phyloP scores from a whole-genome alignment of 1,140 invertebrate genomes.

The Bathynomus jamesi region DNA sequence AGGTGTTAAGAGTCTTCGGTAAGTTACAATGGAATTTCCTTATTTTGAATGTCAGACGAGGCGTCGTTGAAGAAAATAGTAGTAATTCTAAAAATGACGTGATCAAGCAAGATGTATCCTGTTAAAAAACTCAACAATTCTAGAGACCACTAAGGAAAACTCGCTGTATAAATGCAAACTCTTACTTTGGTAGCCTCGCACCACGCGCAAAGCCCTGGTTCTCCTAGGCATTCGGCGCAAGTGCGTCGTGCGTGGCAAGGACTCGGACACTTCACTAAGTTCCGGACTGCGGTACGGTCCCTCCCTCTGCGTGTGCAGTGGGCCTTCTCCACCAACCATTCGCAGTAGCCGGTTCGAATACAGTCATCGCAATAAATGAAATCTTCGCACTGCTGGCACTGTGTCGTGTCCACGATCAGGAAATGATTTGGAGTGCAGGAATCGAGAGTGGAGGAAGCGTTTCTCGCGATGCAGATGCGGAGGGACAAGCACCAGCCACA shows the following conservation, averaged over 20 bases:
- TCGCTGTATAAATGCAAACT: too few relatives aligned
- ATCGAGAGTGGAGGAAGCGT: conserved; percentile 4
- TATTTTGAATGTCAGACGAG: too few relatives aligned
- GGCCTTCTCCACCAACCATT: conserved; percentile 77
- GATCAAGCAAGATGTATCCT: too few relatives aligned
- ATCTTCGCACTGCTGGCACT: conserved; percentile 78
- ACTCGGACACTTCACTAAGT: conserved; percentile 57
- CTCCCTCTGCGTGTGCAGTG: conserved; percentile 70
- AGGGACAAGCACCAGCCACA: conserved; percentile 77
- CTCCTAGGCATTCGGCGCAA: conserved; percentile 73
- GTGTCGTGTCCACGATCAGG: conserved; percentile 64
- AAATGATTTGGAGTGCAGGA: conserved; percentile 53
- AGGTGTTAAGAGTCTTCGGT: too few relatives aligned
- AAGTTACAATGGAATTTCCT: too few relatives aligned
- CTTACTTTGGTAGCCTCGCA: conserved; percentile 68
- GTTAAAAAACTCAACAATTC: too few relatives aligned
- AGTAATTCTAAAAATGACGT: too few relatives aligned
- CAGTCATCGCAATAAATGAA: conserved; percentile 76
- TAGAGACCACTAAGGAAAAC: too few relatives aligned
- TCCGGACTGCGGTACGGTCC: conserved; percentile 53
- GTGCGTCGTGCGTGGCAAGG: conserved; percentile 64
- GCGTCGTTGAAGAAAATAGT: too few relatives aligned
- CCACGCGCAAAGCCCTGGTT: conserved; percentile 85
- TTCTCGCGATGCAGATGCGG: conserved; percentile 35
- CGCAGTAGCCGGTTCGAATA: conserved; percentile 61